Base-by-base conservation (phyloP, 2,888 invertebrate species). In the Pardosa pseudoannulata region DNA sequence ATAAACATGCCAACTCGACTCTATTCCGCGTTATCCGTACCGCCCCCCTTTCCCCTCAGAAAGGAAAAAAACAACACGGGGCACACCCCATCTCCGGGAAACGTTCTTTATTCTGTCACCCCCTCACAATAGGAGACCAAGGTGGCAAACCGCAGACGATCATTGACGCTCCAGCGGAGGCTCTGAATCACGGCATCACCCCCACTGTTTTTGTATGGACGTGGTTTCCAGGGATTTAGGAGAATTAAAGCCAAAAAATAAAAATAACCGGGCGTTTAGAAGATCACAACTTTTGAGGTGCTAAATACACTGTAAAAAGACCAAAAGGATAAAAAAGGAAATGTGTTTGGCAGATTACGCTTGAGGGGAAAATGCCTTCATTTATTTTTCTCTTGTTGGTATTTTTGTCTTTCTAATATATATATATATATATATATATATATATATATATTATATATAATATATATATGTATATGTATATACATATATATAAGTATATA, bases 61-160 rank as follows among this genome's bases (percentile, higher is more conserved):
- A n/a, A n/a, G n/a, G n/a, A n/a, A n/a, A n/a, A n/a, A n/a, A n/a
- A n/a, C n/a, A n/a, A 68, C 32, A 68, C 50, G 62, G 32, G 56
- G 19, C 56, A 56, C 56, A 56, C 56, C 56, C 56, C 23, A 23
- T 29, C 65, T 16, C n/a, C 29, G 29, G 64, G 39, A 16, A 27
- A 71, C 36, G 68, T 75, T 81, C 56, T 68, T 82, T 75, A 82
- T 82, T 56, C 81, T 28, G 28, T 32, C 79, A 74, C 56, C 75
- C n/a, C 46, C 62, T 23, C 65, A 82, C 81, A 82, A 82, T 75
- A 56, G 23, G 16, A 23, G 75, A 27, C 27, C 28, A 70, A 82
- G 81, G 81, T 75, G 81, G 74, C 81, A 74, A 81, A 81, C 68
- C 80, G 56, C 74, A 68, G 56, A 67, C 75, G 81, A 82, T 82